Evolutionary conservation across 2,797 vertebrate species (phyloP).

Genomic region (Myotis pilosus): DNA sequence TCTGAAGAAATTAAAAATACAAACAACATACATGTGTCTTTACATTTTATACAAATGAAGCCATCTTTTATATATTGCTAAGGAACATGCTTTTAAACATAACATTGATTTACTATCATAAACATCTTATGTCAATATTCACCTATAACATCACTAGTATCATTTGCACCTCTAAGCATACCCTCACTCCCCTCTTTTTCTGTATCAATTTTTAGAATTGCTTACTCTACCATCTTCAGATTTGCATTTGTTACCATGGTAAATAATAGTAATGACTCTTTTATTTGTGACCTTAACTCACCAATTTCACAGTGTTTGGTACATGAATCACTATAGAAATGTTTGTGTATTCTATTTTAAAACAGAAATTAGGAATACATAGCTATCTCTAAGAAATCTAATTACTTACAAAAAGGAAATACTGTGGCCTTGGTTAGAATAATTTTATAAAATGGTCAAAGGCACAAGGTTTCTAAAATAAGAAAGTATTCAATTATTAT

Average conservation of each 20-base stretch:
- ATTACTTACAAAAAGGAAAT: conserved; percentile 25
- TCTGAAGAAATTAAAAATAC: conserved; percentile 42
- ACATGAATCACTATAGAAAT: conserved; percentile 10
- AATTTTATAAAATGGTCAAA: conserved; percentile 39
- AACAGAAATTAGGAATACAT: conserved; percentile 29
- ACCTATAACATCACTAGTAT: not conserved
- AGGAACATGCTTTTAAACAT: not conserved
- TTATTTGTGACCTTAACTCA: not conserved
- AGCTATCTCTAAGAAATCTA: not conserved
- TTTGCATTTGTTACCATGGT: conserved; percentile 11
- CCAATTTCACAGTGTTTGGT: not conserved
- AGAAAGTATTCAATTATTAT: conserved; percentile 25
- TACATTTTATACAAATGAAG: conserved; percentile 6
- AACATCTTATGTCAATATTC: not conserved
- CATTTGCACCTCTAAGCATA: not conserved
- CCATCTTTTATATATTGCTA: not conserved
- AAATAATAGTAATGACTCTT: conserved; percentile 6
- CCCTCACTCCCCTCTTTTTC: not conserved
- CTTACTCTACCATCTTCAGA: conserved; percentile 9
- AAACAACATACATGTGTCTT: not conserved
- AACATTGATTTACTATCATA: not conserved
- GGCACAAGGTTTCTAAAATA: conserved; percentile 16
- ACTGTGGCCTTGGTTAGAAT: not conserved
- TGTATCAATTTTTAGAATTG: not conserved
- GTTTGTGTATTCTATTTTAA: not conserved